A percentile compares a stretch with the other conserved stretches of the same genome.
Evolutionary conservation across 2,888 invertebrate species (phyloP).

Genomic region (Caenorhabditis angaria): DNA sequence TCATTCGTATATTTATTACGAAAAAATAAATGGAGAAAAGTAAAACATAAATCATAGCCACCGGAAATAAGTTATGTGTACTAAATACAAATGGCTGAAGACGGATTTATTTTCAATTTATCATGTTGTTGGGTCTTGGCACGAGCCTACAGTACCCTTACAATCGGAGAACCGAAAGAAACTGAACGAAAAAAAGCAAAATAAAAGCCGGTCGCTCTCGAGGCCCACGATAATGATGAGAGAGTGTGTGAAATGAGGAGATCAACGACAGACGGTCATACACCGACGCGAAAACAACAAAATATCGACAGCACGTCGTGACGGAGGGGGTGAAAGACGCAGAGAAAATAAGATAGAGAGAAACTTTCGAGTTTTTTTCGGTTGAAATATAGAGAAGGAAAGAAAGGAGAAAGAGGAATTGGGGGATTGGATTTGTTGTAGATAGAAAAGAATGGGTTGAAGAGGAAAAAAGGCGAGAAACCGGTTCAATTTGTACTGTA

Average conservation of each 20-base stretch:
- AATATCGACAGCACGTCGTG: not conserved
- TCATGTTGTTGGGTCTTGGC: too few relatives aligned
- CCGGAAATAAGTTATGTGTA: too few relatives aligned
- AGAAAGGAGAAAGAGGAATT: not conserved
- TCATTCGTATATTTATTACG: too few relatives aligned
- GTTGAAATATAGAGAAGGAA: too few relatives aligned
- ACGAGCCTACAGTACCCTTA: too few relatives aligned
- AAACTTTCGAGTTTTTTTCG: conserved; percentile 3
- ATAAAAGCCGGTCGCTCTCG: not conserved
- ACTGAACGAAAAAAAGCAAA: not conserved
- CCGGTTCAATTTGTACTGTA: too few relatives aligned
- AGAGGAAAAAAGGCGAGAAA: not conserved
- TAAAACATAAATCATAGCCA: too few relatives aligned
- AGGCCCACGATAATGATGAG: not conserved
- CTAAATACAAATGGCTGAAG: too few relatives aligned
- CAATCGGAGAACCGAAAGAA: not conserved
- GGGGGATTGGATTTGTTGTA: not conserved
- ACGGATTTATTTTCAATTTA: too few relatives aligned
- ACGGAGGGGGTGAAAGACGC: not conserved
- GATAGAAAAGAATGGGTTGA: too few relatives aligned
- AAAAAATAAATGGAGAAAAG: too few relatives aligned
- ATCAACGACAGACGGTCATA: not conserved
- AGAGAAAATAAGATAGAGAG: not conserved
- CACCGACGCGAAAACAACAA: not conserved
- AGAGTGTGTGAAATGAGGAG: not conserved